These are phyloP conservation scores for Phalloptychus januarius DNA, from an alignment of 2,797 vertebrate genomes.

Conservation along the genomic window DNA sequence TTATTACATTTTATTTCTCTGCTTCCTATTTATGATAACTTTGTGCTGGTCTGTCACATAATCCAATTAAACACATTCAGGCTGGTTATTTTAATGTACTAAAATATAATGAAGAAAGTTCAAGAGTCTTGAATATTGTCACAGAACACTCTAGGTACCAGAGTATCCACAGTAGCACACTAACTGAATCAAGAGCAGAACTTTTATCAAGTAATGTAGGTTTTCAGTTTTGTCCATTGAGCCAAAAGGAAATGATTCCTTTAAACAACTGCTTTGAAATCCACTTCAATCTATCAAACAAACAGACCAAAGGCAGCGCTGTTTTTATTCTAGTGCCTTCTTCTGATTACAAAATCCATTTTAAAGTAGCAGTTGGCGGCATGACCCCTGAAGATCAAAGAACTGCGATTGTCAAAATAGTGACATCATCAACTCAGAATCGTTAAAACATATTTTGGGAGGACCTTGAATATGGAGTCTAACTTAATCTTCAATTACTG, in stretches of 20 bases:
- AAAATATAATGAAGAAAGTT: not conserved
- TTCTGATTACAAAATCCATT: conserved; percentile 43
- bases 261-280: conserved; percentile 65
- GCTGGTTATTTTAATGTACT: not conserved
- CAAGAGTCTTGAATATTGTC: not conserved
- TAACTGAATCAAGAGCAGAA: conserved; percentile 48
- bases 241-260: conserved; percentile 50
- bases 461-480: conserved; percentile 42
- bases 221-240: conserved; percentile 48
- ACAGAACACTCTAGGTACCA: conserved; percentile 12
- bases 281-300: conserved; percentile 60
- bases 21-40: not conserved
- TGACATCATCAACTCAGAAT: conserved; percentile 66
- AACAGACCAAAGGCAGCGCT: conserved; percentile 43
- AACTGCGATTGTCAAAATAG: conserved; percentile 60
- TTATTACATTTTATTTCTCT: not conserved
- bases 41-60: not conserved
- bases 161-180: conserved; percentile 29
- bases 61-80: not conserved
- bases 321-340: conserved; percentile 54
- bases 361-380: conserved; percentile 58
- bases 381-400: conserved; percentile 60
- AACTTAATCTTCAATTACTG: conserved; percentile 63
- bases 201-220: conserved; percentile 42
- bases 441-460: conserved; percentile 64